Base-by-base conservation (phyloP, 2,888 invertebrate genomes). In the Eubasilissa splendida region DNA sequence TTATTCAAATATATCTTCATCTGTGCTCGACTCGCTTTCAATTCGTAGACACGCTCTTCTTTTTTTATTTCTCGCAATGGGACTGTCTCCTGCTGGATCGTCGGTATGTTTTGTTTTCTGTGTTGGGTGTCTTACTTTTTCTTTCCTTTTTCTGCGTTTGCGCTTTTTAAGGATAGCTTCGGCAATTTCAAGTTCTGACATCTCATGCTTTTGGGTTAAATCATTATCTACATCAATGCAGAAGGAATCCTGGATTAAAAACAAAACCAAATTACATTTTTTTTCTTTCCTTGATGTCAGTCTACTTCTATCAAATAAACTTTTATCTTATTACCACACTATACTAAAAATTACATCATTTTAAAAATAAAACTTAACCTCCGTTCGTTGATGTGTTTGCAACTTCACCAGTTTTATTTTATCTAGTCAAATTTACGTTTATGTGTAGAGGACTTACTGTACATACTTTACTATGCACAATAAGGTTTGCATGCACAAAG, bases 181-280 rank as follows among this genome's bases (percentile, higher is more conserved):
- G 0, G 94, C 93, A 71, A 92, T 86, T 86, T 94, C 94, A 82
- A 94, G 87, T 83, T 91, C 91, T 0, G 89, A 93, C 85, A 90
- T 87, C 84, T 91, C 90, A 68, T 88, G 87, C 0, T 84, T 88
- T 87, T 88, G 89, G 65, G 88, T 89, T 71, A 71, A 54, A 76
- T 88, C 91, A 53, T 92, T 91, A 85, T 93, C 93, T 33, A 91
- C 92, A 76, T 91, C 91, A 0, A 93, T 92, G 86, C 93, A 93
- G 86, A 94, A 94, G 66, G 93, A 93, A 86, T 93, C 93, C 93
- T 93, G 86, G 42, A 42, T 42, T 42, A 42, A 42, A 42, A 42
- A 42, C 42, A 42, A 42, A 42, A 42, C 7, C 42, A 42, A 42
- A 42, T 42, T 42, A 42, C 42, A 42, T 2, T 42, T 42, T 42